Evolutionary conservation across 2,888 invertebrate genomes (phyloP).

Genomic region (Philereme transversata): DNA sequence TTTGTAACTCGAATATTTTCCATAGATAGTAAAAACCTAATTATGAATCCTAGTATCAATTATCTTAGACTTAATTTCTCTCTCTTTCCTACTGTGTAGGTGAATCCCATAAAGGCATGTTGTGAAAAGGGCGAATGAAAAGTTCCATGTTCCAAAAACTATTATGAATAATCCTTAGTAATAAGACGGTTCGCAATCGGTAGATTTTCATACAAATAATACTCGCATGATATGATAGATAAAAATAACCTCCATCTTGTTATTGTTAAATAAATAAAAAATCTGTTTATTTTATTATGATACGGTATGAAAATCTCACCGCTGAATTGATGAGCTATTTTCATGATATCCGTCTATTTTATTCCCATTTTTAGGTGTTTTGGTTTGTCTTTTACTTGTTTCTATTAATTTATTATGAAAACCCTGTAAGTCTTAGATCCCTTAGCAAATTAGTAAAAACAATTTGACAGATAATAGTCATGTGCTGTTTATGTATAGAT

Average conservation of each 20-base stretch:
- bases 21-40: conserved; percentile 37
- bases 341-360: conserved; percentile 29
- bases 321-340: conserved; percentile 15
- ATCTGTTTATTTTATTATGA: conserved; percentile 36
- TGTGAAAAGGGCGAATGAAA: conserved; percentile 36
- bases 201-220: conserved; percentile 29
- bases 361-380: conserved; percentile 43
- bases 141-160: conserved; percentile 27
- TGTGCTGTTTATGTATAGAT: conserved; percentile 21
- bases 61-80: conserved; percentile 44
- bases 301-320: conserved; percentile 36
- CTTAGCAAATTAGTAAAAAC: conserved; percentile 75
- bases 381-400: conserved; percentile 43
- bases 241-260: conserved; percentile 2
- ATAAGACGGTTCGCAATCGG: conserved; percentile 35
- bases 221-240: neutral
- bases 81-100: conserved; percentile 66
- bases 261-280: conserved; percentile 17
- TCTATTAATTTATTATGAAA: conserved; percentile 49
- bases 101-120: conserved; percentile 31
- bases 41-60: conserved; percentile 36
- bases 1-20: conserved; percentile 54
- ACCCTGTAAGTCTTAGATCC: conserved; percentile 78
- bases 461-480: conserved; percentile 60
- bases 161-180: conserved; percentile 43